Conservation (phyloP, 1,140 invertebrate species). For the Drosophila tsacasi region DNA sequence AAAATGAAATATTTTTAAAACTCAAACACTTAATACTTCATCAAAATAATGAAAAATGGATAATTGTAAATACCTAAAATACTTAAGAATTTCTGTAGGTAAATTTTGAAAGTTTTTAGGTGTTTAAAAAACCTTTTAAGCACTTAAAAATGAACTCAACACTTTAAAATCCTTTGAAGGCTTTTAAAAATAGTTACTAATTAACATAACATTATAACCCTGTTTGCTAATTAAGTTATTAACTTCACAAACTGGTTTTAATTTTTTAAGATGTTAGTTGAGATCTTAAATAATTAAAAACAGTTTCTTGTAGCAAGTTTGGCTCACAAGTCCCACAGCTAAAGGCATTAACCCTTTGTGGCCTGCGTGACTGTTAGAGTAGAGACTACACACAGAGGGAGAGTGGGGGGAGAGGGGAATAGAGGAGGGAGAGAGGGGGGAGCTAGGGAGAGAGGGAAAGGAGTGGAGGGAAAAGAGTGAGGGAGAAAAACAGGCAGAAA, state of each 20-base stretch:
- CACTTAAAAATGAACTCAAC: not conserved
- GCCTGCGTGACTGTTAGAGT: slow-evolving; percentile 22
- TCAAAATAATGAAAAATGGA: not conserved
- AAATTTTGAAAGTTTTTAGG: too few species aligned
- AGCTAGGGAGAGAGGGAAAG: not conserved
- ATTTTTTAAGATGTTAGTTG: too few species aligned
- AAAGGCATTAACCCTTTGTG: slow-evolving; percentile 14
- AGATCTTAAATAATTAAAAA: not conserved
- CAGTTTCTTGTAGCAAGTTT: not conserved
- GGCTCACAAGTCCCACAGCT: not conserved
- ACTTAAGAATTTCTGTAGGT: too few species aligned
- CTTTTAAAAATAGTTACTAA: not conserved
- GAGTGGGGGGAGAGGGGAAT: not conserved
- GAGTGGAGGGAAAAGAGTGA: not conserved
- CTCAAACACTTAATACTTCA: too few species aligned
- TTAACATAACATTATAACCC: not conserved
- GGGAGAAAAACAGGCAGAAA: slow-evolving; percentile 76
- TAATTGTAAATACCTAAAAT: not conserved
- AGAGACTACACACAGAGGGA: not conserved
- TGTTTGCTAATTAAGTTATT: not conserved
- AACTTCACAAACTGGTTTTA: too few species aligned
- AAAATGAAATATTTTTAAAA: too few species aligned
- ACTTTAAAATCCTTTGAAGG: too few species aligned
- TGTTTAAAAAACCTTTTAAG: not conserved
- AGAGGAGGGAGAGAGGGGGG: not conserved